Base-by-base conservation (phyloP, 2,888 invertebrate genomes). In the Zeuzera pyrina region DNA sequence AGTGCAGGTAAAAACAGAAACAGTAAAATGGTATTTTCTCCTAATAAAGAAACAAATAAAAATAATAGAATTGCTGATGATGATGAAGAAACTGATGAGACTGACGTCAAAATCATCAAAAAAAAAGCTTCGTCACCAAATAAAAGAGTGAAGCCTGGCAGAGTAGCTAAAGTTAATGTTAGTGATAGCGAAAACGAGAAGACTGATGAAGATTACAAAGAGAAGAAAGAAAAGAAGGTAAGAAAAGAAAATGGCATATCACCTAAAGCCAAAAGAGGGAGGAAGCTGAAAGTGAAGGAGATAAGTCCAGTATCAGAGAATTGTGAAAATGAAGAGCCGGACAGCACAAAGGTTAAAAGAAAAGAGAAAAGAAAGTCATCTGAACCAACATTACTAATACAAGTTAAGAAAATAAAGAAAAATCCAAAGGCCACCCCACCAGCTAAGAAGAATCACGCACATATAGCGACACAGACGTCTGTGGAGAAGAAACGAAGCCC, bases 11-110 rank as follows among this genome's bases (percentile, higher is more conserved):
- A 87, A 23, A 59, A 85, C 0, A 69, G 83, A 30, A 79, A 59
- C 25, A 87, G 86, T 24, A 87, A 88, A 42, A 64, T 93, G 12
- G 86, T 85, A 26, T 90, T 91, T 51, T 37, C 57, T 12, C 55
- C 31, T 28, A 72, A 60, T 22, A 66, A 64, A 45, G 39, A 35
- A 13, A 61, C n/a, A n/a, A n/a, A n/a, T n/a, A n/a, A n/a, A n/a
- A n/a, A n/a, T n/a, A n/a, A n/a, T n/a, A 23, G 33, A 2, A 52
- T 37, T 14, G 30, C 16, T 14, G 35, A 30, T 12, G 34, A 41
- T 3, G 33, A 29, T 23, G 38, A n/a, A n/a, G 40, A 3, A 42
- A 36, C 10, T n/a, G n/a, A n/a, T n/a, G n/a, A n/a, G n/a, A 34
- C 39, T 29, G 42, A 49, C 15, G 41, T 36, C 13, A 45, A 44